phyloP scores from a whole-genome alignment of 2,113 vertebrate species.

The Phainopepla nitens region DNA sequence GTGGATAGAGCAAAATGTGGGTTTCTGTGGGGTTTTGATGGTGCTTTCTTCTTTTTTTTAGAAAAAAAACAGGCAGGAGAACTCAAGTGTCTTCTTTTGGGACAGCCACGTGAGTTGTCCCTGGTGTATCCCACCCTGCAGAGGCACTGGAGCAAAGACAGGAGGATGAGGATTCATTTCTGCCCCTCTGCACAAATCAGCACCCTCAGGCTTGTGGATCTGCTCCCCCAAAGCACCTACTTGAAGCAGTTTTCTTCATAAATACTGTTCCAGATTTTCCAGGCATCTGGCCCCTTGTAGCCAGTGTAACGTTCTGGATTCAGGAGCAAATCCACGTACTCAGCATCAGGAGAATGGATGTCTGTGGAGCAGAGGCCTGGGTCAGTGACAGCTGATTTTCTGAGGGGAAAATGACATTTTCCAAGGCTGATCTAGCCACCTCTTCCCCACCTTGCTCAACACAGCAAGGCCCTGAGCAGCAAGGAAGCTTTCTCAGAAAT shows the following conservation, averaged over 20 bases:
- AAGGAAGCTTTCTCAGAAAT: not conserved
- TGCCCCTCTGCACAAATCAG: not conserved
- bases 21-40: not conserved
- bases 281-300: constrained; percentile 78
- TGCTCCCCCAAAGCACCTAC: constrained; percentile 57
- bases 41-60: not conserved
- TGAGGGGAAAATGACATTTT: not conserved
- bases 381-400: not conserved
- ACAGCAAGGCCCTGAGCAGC: not conserved
- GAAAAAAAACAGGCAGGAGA: not conserved
- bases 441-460: not conserved
- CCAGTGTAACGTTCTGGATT: constrained; percentile 82
- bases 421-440: not conserved
- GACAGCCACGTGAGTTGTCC: not conserved
- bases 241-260: constrained; percentile 86
- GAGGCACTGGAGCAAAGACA: not conserved
- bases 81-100: not conserved
- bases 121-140: not conserved
- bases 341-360: constrained; percentile 75
- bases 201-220: rapidly evolving
- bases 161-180: not conserved
- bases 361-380: constrained; percentile 51
- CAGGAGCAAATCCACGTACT: constrained; percentile 79
- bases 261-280: constrained; percentile 83
- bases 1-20: not conserved